Evolutionary conservation across 2,113 vertebrate species (phyloP).

Genomic region (Mystacornis crossleyi): DNA sequence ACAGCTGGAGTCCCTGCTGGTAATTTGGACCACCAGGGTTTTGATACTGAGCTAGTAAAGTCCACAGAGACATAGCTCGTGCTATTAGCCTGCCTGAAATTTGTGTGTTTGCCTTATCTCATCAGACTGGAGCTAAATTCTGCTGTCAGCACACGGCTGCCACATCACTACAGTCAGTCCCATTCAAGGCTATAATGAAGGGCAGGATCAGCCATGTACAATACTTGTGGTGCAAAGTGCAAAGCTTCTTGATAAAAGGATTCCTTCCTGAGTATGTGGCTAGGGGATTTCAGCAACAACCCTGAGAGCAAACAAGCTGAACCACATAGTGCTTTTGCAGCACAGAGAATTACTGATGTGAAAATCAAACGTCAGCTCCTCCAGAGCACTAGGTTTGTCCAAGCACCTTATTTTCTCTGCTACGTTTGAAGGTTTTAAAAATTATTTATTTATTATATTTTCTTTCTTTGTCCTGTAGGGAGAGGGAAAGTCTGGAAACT

Average conservation of each 20-base stretch:
- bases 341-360: not conserved
- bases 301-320: not conserved
- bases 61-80: not conserved
- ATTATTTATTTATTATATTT: not conserved
- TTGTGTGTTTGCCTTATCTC: not conserved
- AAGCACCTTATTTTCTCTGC: not conserved
- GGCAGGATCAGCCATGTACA: rapidly evolving
- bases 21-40: not conserved
- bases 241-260: not conserved
- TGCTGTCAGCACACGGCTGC: not conserved
- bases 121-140: not conserved
- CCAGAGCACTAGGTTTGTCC: not conserved
- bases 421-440: not conserved
- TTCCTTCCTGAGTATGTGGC: not conserved
- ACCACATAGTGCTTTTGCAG: not conserved
- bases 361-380: not conserved
- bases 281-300: not conserved
- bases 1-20: not conserved
- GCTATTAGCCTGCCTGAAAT: not conserved
- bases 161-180: not conserved
- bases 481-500: not conserved
- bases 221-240: not conserved
- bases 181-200: not conserved
- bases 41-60: not conserved
- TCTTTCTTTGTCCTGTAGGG: not conserved